Percentiles rank a stretch among this genome's conserved stretches.
Evolutionary conservation across 2,888 invertebrate genomes (phyloP).

Genomic region (Tiphia femorata): DNA sequence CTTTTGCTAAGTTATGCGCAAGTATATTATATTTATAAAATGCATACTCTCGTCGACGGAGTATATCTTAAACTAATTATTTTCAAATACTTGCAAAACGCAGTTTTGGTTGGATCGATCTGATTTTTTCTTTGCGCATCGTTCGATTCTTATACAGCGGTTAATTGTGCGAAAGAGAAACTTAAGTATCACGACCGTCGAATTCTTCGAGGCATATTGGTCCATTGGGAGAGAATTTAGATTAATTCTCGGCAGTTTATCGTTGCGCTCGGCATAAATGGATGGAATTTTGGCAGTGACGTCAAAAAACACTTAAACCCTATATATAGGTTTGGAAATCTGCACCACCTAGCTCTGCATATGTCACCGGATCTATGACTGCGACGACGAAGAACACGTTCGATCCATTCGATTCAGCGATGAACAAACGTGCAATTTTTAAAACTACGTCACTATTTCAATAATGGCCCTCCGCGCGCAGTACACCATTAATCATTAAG

Average conservation of each 20-base stretch:
- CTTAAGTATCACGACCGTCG: constrained; percentile 17
- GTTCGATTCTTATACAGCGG: background rate
- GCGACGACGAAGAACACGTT: no score
- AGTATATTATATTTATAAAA: constrained; percentile 26
- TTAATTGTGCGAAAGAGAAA: background rate
- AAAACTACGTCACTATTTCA: no score
- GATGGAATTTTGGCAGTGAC: constrained; percentile 26
- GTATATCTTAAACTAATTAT: background rate
- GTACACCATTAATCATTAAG: no score
- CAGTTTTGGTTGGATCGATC: no score
- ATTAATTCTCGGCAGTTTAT: background rate
- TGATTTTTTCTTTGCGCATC: no score
- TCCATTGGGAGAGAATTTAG: background rate
- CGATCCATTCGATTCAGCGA: no score
- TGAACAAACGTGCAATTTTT: no score
- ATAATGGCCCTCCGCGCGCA: no score
- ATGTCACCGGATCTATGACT: no score
- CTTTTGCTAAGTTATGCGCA: constrained; percentile 26
- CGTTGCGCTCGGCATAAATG: constrained; percentile 2
- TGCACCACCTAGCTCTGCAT: no score
- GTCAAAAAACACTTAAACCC: background rate
- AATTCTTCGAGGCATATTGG: constrained; percentile 4
- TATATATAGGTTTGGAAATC: no score
- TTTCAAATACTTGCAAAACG: no score
- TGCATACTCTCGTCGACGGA: constrained; percentile 7